Conservation (phyloP, 1,140 invertebrate species). For the Cydia fagiglandana region DNA sequence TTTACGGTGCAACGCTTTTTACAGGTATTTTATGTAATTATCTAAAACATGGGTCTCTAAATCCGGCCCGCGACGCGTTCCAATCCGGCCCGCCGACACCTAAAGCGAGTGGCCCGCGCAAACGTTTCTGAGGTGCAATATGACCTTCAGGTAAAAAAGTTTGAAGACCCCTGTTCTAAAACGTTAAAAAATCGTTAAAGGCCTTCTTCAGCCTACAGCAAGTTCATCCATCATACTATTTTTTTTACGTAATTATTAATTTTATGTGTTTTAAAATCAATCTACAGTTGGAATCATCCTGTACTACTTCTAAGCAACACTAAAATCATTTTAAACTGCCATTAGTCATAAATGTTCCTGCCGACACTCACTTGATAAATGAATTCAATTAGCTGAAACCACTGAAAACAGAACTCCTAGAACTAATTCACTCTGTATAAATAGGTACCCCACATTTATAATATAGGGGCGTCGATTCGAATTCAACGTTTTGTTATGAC, state of each 20-base stretch:
- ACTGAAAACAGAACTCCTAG: slow-evolving; percentile 20
- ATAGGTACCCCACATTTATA: neutral
- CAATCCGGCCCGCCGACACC: too few species aligned
- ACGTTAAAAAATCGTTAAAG: neutral
- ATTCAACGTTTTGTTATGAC: neutral
- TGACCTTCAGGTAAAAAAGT: too few species aligned
- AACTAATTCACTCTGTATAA: neutral
- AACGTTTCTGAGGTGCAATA: too few species aligned
- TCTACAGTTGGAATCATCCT: neutral
- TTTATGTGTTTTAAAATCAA: neutral
- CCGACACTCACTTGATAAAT: slow-evolving; percentile 18
- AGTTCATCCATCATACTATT: too few species aligned
- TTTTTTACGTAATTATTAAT: too few species aligned
- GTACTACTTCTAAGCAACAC: neutral
- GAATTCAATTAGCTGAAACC: slow-evolving; percentile 20
- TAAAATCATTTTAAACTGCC: slow-evolving; percentile 10
- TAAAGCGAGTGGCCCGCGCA: too few species aligned
- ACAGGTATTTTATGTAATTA: neutral
- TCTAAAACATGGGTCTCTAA: too few species aligned
- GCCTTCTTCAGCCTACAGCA: neutral
- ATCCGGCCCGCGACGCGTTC: too few species aligned
- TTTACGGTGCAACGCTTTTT: neutral
- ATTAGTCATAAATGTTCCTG: slow-evolving; percentile 18
- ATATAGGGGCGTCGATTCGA: neutral
- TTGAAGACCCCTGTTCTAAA: too few species aligned